Evolutionary conservation across 2,113 vertebrate species (phyloP).

Genomic region (Alligator mississippiensis): DNA sequence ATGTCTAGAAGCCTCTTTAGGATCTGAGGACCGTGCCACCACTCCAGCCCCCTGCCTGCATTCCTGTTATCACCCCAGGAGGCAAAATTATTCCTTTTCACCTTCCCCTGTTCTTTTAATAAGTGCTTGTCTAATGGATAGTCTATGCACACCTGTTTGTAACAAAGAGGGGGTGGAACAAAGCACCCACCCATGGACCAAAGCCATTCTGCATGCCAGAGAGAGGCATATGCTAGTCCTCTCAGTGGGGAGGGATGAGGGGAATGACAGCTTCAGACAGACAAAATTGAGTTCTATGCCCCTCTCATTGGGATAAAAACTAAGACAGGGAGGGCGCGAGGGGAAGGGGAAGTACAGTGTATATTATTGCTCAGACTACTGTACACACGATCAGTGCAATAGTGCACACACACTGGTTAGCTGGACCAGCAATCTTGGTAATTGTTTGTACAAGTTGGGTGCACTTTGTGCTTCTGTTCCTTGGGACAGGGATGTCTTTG

Average conservation of each 20-base stretch:
- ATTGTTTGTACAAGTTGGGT: neutral
- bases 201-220: accelerated
- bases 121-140: slow-evolving; percentile 49
- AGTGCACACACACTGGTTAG: neutral
- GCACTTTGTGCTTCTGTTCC: neutral
- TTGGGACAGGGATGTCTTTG: neutral
- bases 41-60: neutral
- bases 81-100: slow-evolving; percentile 33
- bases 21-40: neutral
- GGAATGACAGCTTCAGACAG: neutral
- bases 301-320: neutral
- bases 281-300: neutral
- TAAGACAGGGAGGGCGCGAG: neutral
- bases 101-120: slow-evolving; percentile 55
- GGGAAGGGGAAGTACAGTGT: accelerated
- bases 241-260: neutral
- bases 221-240: neutral
- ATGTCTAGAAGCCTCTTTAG: neutral
- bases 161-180: neutral
- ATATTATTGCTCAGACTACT: neutral
- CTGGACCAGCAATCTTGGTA: neutral
- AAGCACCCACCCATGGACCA: accelerated
- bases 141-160: slow-evolving; percentile 68
- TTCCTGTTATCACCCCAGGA: slow-evolving; percentile 11
- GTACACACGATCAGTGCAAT: neutral